Evolutionary conservation across 2,113 vertebrate species (phyloP).

Genomic region (Sigmodon hispidus): DNA sequence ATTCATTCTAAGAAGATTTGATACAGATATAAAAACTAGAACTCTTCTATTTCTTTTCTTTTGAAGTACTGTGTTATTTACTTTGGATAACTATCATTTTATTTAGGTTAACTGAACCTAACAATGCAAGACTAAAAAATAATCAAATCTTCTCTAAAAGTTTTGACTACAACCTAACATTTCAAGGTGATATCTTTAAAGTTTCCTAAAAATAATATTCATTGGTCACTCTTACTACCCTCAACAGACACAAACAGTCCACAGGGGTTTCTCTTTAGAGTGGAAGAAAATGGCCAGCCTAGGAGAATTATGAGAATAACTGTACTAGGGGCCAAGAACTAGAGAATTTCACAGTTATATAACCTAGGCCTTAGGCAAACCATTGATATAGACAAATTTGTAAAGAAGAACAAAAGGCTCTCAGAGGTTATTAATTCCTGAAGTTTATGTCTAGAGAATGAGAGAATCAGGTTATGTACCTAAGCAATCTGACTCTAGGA

Average conservation of each 20-base stretch:
- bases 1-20: background rate
- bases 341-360: background rate
- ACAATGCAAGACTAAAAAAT: background rate
- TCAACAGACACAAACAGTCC: background rate
- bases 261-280: background rate
- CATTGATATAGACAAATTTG: background rate
- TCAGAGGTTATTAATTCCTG: background rate
- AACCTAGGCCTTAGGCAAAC: background rate
- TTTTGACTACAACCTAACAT: background rate
- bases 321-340: background rate
- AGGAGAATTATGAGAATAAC: background rate
- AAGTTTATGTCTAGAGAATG: background rate
- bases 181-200: background rate
- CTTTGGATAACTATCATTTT: background rate
- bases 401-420: background rate
- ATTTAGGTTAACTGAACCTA: background rate
- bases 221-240: background rate
- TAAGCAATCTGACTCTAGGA: background rate
- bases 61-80: background rate
- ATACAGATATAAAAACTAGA: background rate
- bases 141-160: background rate
- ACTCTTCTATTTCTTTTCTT: background rate
- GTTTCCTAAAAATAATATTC: background rate
- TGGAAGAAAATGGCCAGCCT: background rate
- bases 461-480: background rate